Evolutionary conservation across 2,888 invertebrate genomes (phyloP), one percentile per base, ranked within the genome.

Genomic region (Sturmia bella): DNA sequence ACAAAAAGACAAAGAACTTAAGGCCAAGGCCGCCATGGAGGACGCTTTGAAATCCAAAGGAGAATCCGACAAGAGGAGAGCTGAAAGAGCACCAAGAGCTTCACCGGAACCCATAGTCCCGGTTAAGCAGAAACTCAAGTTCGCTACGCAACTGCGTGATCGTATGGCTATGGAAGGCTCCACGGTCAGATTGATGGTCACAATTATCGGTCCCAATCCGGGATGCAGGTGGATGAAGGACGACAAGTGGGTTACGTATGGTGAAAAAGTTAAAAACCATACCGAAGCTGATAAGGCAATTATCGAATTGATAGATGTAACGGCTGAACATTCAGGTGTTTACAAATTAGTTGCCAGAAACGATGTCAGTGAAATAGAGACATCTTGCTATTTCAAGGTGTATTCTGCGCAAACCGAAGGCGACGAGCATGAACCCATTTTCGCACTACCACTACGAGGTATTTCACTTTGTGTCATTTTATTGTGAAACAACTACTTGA

Each of bases 341-440:
- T 97, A 96, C 87, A 94, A 94, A 27, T 97, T 97, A 88, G 92
- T 95, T 5, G 96, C 95, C 43, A 93, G 93, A 86, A 97, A 97
- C 89, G 92, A 93, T 75, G 93, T 94, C 86, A 96, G 96, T 54
- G 93, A 94, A 83, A 92, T 94, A 7, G 93, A 93, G 54, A 94
- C 95, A n/a, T 93, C 94, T 24, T 95, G 96, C 59, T 93, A 93
- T 86, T 91, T 97, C 80, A 90, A 91, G 86, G 89, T 90, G 68
- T 91, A 91, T 81, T 83, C 87, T 61, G 89, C 90, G 61, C 89
- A 89, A 83, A 85, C 87, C 56, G 90, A 90, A 85, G 90, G 89
- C 68, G 89, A 89, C 75, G 88, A 90, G 77, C 89, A 88, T 83
- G 89, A 89, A 84, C 91, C 91, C 83, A 90, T 91, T 81, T 91